Evolutionary conservation across 2,888 invertebrate genomes (phyloP), one percentile per base, ranked within the genome.

Genomic region (Dicyrtoma fusca): DNA sequence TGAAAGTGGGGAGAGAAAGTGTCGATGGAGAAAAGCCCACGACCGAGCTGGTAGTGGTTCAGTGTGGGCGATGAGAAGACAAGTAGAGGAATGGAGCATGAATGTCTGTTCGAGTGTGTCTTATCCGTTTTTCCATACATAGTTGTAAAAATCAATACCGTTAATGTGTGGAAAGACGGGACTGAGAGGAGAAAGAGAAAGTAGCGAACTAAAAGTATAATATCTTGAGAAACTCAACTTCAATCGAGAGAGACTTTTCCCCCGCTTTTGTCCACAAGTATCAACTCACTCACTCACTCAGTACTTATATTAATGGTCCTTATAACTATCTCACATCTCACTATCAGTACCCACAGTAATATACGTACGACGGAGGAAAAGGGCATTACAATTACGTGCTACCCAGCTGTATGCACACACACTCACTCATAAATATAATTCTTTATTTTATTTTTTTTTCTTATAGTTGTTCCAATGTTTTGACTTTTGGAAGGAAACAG

Each of bases 111-210:
- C 26, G 26, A 64, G 64, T 64, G 51, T 64, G 51, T 65, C 51
- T 45, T 65, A 65, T 65, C 65, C 65, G 51, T 65, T 65, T 65
- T 34, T 65, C 51, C 51, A 51, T 26, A 26, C 55, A 57, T 13
- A 23, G 17, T 19, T 21, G 10, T 6, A 65, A 72, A 72, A 72
- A 72, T 72, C 72, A 72, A 72, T 72, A 72, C 63, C 44, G 51
- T 66, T 72, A 72, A 72, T 72, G 72, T 72, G 62, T 66, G 68
- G 62, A 62, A 61, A 72, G 72, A 72, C 47, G 53, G 44, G n/a
- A 65, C 13, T 21, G 47, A 26, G 49, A 49, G 13, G 49, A 49
- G 49, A 17, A 49, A 17, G 49, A 49, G 49, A 49, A 49, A 49
- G 49, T 49, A 17, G 49, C 49, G 11, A 11, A 49, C 14, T 17